phyloP scores from a whole-genome alignment of 2,888 invertebrate species.

The Drosophila meridionalis region DNA sequence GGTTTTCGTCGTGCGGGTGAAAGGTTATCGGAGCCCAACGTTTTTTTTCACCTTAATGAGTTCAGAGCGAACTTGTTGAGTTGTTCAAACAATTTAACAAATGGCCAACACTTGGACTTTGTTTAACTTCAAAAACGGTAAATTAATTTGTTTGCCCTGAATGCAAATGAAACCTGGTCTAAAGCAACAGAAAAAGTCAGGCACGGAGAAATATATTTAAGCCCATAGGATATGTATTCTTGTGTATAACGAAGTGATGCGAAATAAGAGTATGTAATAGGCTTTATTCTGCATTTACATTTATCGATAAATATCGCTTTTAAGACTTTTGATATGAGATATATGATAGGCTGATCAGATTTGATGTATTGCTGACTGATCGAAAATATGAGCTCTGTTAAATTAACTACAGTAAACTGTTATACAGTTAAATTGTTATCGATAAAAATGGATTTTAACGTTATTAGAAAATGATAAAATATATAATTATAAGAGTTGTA shows the following conservation, averaged over 20 bases:
- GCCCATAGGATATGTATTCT: not conserved
- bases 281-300: not conserved
- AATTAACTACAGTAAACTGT: not conserved
- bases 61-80: constrained; percentile 46
- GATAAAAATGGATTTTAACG: not conserved
- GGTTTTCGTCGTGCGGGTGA: constrained; percentile 30
- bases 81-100: constrained; percentile 43
- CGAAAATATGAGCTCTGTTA: not conserved
- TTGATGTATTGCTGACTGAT: not conserved
- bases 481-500: too few species aligned
- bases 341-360: not conserved
- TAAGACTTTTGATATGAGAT: not conserved
- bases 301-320: not conserved
- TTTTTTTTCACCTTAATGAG: constrained; percentile 35
- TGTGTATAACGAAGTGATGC: not conserved
- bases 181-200: not conserved
- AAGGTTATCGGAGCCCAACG: constrained; percentile 16
- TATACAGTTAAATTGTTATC: too few species aligned
- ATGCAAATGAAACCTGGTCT: not conserved
- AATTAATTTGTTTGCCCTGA: constrained; percentile 1
- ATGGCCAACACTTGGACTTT: constrained; percentile 20
- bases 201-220: too few species aligned
- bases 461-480: too few species aligned
- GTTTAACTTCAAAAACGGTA: constrained; percentile 1
- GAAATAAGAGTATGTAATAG: not conserved